These are phyloP conservation scores for Podarcis muralis DNA, from an alignment of 2,113 vertebrate genomes.

Conservation along the genomic window DNA sequence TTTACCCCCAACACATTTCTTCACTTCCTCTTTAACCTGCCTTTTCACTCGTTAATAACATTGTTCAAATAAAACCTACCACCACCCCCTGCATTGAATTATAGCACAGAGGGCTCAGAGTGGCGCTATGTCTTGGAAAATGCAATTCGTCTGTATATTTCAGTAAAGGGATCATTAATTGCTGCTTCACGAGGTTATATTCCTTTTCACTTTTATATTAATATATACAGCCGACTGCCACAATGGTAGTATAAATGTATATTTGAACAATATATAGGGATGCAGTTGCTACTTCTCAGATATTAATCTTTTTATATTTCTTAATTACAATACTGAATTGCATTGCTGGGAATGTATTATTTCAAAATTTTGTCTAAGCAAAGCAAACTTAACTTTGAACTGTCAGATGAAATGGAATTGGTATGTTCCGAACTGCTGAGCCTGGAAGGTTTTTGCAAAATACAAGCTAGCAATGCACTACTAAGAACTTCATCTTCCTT, in stretches of 20 bases:
- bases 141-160: slow-evolving; percentile 26
- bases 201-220: slow-evolving; percentile 13
- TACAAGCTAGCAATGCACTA: background rate
- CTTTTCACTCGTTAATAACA: slow-evolving; percentile 28
- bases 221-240: slow-evolving; percentile 6
- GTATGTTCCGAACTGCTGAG: background rate
- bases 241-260: slow-evolving; percentile 14
- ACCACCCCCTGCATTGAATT: background rate
- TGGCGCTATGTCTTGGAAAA: background rate
- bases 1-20: background rate
- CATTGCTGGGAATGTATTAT: background rate
- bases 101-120: background rate
- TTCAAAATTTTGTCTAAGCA: slow-evolving; percentile 5
- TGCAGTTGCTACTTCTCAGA: background rate
- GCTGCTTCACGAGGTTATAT: slow-evolving; percentile 2
- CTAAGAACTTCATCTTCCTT: background rate
- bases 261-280: slow-evolving; percentile 10
- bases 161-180: slow-evolving; percentile 32
- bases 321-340: slow-evolving; percentile 7
- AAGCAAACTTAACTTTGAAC: background rate
- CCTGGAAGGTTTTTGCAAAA: background rate
- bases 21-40: background rate
- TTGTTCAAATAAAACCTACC: background rate
- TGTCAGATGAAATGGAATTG: background rate
- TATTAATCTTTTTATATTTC: slow-evolving; percentile 31